Base-by-base conservation (phyloP, 1,140 invertebrate genomes). In the Nixonia krombeini region DNA sequence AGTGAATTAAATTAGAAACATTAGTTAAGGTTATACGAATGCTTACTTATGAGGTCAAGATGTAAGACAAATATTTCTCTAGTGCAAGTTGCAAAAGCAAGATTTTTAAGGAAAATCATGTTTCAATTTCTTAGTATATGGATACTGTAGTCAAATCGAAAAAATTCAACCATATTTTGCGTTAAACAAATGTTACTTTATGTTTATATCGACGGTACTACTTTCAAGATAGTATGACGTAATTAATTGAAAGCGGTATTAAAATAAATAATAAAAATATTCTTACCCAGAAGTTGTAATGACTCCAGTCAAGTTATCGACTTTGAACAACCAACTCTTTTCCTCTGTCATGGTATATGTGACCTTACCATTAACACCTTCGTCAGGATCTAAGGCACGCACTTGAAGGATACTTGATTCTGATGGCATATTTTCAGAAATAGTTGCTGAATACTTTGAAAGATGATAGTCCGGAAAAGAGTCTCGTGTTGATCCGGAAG, bases 261-360 rank as follows among this genome's bases (percentile, higher is more conserved):
- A 31, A 40, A 56, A 52, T 59, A 51, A 40, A n/a, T n/a, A n/a
- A n/a, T n/a, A n/a, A n/a, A n/a, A n/a, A 17, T 16, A 33, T 51
- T 88, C 92, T 91, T 88, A 96, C 94, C 93, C 94, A 12, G 93
- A 92, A 0, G 95, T 97, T 10, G 90, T 94, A 69, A 99, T 94
- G 41, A 95, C 88, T 66, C 97, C 97, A 31, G 92, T 96, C 58
- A 91, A 90, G 75, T 95, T 94, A 83, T 99, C 94, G 73, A 99
- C 96, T 63, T 91, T 90, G 85, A 99, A 99, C 55, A 96, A 87
- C 86, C 93, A 94, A 62, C 93, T 91, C 45, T 91, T 95, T 82
- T 96, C 95, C 74, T 96, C 96, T 21, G 91, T 91, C 37, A 98
- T 87, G n/a, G 95, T 91, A 82, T 99, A 99, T 0, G 93, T 91